Evolutionary conservation across 2,797 vertebrate species (phyloP).

Genomic region (Fistularia tabacaria): DNA sequence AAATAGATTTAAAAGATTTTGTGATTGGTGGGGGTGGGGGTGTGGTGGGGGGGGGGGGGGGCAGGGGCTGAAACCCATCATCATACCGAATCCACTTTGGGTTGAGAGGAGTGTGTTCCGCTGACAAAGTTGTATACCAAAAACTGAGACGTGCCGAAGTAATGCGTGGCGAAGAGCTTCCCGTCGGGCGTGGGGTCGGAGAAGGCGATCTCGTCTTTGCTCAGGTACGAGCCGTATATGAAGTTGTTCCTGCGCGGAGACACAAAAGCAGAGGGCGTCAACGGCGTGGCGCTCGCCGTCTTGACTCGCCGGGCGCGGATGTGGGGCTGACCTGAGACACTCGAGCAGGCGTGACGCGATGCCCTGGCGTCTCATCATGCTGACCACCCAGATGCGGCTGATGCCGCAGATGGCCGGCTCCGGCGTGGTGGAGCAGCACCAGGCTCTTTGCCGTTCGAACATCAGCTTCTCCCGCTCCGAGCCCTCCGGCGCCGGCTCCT

Average conservation of each 20-base stretch:
- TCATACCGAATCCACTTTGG: conserved; percentile 60
- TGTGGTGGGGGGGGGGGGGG: too few relatives aligned
- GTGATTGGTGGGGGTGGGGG: too few relatives aligned
- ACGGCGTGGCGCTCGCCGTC: not conserved
- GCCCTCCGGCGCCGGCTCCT: conserved; percentile 83
- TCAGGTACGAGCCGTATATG: conserved; percentile 94
- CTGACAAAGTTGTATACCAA: conserved; percentile 99
- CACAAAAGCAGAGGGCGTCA: not conserved
- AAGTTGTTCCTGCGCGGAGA: conserved; percentile 88
- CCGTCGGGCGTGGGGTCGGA: conserved; percentile 98
- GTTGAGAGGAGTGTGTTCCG: conserved; percentile 60
- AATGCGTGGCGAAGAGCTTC: conserved; percentile 95
- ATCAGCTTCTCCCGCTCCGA: conserved; percentile 91
- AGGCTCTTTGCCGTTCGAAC: conserved; percentile 94
- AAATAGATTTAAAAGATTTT: too few relatives aligned
- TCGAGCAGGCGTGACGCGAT: conserved; percentile 96
- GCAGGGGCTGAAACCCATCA: conserved; percentile 18
- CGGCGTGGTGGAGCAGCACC: conserved; percentile 93
- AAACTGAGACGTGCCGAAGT: conserved; percentile 97
- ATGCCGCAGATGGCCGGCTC: conserved; percentile 97
- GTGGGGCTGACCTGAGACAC: conserved; percentile 85
- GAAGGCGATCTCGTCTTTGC: conserved; percentile 98
- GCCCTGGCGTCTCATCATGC: conserved; percentile 91
- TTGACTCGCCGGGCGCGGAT: not conserved
- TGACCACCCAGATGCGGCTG: conserved; percentile 98